phyloP scores from a whole-genome alignment of 2,888 invertebrate genomes.

The Eristalis pertinax region DNA sequence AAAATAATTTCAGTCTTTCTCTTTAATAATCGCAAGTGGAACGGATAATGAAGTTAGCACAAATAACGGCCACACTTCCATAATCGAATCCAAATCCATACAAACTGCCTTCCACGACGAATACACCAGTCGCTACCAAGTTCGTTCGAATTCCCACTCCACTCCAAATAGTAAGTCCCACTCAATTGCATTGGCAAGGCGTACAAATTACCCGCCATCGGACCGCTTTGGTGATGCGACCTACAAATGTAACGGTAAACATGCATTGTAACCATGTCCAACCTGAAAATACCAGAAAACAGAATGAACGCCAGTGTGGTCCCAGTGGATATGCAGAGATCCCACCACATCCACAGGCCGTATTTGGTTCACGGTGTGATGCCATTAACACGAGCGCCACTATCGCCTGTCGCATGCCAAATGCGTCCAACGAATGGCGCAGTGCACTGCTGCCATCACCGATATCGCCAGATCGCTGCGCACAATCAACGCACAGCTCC shows the following conservation, averaged over 20 bases:
- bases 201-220: conserved; percentile 1
- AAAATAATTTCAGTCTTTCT: too few species aligned
- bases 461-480: conserved; percentile 1
- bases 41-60: too few species aligned
- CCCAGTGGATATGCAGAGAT: conserved; percentile 40
- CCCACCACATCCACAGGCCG: conserved; percentile 19
- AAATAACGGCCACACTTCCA: too few species aligned
- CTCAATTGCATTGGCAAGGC: neutral
- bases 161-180: neutral
- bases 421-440: conserved; percentile 42
- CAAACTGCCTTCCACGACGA: neutral
- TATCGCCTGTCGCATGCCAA: conserved; percentile 39
- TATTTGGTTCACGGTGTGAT: conserved; percentile 55
- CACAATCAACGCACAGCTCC: conserved; percentile 54
- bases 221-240: conserved; percentile 2
- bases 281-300: conserved; percentile 27
- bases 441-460: neutral
- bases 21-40: too few species aligned
- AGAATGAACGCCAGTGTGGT: conserved; percentile 1
- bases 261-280: conserved; percentile 19
- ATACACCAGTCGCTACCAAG: neutral
- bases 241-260: conserved; percentile 41
- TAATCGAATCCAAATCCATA: too few species aligned
- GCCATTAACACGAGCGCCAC: conserved; percentile 63
- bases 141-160: neutral